Conservation (phyloP, 2,113 vertebrate genomes). For the Sula dactylatra region DNA sequence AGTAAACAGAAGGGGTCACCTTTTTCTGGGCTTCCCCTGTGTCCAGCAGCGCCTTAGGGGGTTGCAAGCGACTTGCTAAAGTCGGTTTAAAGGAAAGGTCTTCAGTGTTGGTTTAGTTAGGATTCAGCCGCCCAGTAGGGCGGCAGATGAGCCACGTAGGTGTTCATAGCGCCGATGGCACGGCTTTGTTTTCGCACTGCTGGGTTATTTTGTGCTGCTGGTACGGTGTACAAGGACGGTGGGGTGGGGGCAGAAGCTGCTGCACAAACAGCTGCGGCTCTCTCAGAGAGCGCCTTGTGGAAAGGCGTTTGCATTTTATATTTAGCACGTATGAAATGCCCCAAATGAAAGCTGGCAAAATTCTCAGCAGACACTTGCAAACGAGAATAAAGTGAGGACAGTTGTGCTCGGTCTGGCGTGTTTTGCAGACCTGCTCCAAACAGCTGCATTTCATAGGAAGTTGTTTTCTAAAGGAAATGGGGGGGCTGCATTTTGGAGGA, state of each 20-base stretch:
- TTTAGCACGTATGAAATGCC: neutral
- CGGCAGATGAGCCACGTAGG: neutral
- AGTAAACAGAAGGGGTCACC: conserved; percentile 68
- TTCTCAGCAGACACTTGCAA: neutral
- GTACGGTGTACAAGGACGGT: fast-evolving
- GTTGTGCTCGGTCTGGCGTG: neutral
- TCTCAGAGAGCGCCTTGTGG: neutral
- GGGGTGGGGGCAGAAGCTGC: neutral
- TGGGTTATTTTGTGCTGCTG: neutral
- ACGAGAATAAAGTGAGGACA: fast-evolving
- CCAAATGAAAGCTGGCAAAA: neutral
- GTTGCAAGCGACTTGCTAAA: neutral
- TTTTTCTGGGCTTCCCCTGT: conserved; percentile 43
- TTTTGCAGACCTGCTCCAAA: neutral
- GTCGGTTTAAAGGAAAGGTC: neutral
- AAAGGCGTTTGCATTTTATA: neutral
- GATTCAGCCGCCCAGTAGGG: neutral
- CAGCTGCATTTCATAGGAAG: neutral
- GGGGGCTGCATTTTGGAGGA: neutral
- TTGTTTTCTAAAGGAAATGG: neutral
- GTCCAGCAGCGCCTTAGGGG: neutral
- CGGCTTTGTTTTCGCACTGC: neutral
- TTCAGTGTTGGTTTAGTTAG: neutral
- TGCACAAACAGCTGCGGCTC: neutral
- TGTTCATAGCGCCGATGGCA: fast-evolving